Percentiles rank a stretch among this genome's conserved stretches.
phyloP scores from a whole-genome alignment of 2,888 invertebrate species.

The Eilema sororculum region DNA sequence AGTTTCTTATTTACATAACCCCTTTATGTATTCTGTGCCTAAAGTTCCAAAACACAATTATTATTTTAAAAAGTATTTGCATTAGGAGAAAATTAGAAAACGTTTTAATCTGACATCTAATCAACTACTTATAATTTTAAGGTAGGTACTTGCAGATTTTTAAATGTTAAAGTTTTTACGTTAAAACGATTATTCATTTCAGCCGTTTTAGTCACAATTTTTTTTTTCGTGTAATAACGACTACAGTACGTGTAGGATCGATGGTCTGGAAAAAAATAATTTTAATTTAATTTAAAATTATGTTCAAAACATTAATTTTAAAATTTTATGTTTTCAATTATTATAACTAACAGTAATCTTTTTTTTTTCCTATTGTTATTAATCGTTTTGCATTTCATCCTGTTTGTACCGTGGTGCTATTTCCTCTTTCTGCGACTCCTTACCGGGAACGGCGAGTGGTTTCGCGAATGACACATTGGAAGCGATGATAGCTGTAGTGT shows the following conservation, averaged over 20 bases:
- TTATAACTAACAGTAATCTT: neutral
- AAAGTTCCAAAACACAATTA: neutral
- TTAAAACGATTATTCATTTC: neutral
- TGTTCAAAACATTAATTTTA: too few species aligned
- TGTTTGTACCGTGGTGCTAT: neutral
- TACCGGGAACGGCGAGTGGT: neutral
- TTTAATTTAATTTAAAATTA: too few species aligned
- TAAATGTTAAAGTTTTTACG: slow-evolving; percentile 4
- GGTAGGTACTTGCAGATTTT: neutral
- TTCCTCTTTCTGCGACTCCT: neutral
- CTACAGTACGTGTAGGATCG: too few species aligned
- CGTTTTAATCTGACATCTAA: neutral
- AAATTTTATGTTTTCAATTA: neutral
- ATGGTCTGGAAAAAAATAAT: too few species aligned
- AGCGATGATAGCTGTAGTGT: neutral
- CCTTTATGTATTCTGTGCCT: neutral
- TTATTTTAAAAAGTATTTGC: neutral
- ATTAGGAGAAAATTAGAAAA: neutral
- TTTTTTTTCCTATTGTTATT: neutral
- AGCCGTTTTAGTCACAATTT: neutral
- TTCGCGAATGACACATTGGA: neutral
- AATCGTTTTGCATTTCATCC: neutral
- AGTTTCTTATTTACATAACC: neutral
- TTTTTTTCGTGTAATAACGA: neutral
- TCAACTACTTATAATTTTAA: neutral